Evolutionary conservation across 2,888 invertebrate species (phyloP).

Genomic region (Agrotis puta): DNA sequence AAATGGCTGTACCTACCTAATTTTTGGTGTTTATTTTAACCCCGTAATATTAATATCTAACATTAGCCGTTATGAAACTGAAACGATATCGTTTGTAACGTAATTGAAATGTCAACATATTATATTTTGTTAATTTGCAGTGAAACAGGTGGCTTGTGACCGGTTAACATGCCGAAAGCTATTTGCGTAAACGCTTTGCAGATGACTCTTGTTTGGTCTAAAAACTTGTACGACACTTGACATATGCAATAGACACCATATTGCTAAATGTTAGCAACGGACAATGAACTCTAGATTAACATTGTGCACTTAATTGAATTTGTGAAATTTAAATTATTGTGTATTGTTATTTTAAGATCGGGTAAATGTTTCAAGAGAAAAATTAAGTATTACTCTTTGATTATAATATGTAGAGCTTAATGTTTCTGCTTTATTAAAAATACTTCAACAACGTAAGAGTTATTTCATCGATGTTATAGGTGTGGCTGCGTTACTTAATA

Average conservation of each 20-base stretch:
- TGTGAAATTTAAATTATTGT: constrained; percentile 21
- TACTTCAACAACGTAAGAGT: constrained; percentile 43
- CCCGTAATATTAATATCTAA: constrained; percentile 29
- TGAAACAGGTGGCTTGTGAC: constrained; percentile 74
- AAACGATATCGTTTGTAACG: constrained; percentile 31
- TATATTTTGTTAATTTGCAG: constrained; percentile 66
- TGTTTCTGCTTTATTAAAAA: constrained; percentile 31
- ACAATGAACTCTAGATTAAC: constrained; percentile 30
- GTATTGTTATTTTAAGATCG: constrained; percentile 23
- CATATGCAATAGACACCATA: constrained; percentile 48
- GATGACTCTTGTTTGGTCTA: constrained; percentile 60
- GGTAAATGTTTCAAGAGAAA: background rate
- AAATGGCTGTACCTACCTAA: constrained; percentile 30
- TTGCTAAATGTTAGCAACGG: constrained; percentile 57
- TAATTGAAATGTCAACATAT: constrained; percentile 55
- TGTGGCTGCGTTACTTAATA: constrained; percentile 62
- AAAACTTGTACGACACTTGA: constrained; percentile 56
- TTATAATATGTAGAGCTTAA: background rate
- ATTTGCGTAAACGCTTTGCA: constrained; percentile 67
- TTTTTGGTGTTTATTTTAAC: constrained; percentile 28
- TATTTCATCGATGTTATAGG: constrained; percentile 61
- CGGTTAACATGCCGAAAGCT: constrained; percentile 68
- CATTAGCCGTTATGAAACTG: constrained; percentile 41
- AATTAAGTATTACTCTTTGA: background rate
- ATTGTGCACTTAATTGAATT: constrained; percentile 6